Evolutionary conservation across 1,140 invertebrate genomes (phyloP), one percentile per base, ranked within the genome.

Genomic region (Steinernema khuongi): DNA sequence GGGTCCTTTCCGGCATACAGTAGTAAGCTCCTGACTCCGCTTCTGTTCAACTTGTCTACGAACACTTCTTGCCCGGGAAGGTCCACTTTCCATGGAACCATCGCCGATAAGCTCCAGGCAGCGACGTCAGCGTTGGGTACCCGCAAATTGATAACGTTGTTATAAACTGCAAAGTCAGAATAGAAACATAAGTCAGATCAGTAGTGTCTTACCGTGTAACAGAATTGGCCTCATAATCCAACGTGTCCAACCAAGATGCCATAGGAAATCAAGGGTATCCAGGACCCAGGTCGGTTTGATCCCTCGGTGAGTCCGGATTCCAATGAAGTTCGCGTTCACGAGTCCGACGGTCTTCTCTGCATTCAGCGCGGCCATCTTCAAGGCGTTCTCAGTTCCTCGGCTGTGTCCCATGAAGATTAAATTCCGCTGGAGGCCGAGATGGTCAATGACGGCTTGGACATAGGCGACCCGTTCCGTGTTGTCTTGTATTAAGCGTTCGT

Each of bases 301-400:
- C 29, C 73, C 73, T 31, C 72, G 31, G 30, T 77, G 73, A 70
- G 50, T 43, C 31, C 75, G 30, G 43, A 77, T 67, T 17, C 75
- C 75, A 18, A 71, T 77, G 1, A 73, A 73, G 66, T 77, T 75
- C 11, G 72, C 43, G 2, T 67, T 18, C 28, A 75, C 67, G 30
- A 74, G 31, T 33, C 74, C 74, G 11, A 71, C 30, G 29, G 70
- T 71, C 32, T 71, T 71, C 19, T 75, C 67, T 71, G 68, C 29
- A 22, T 44, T 67, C 31, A 43, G 32, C 31, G 67, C 68, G 19
- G 74, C 74, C 31, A 70, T 74, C 29, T 68, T 44, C 0, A 73
- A 50, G 0, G 74, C 74, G 67, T 76, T 76, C 31, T 76, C 74
- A 18, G 68, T 73, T 50, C 74, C 74, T 60, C 74, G 44, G 68